Evolutionary conservation across 2,797 vertebrate genomes (phyloP).

Genomic region (Notoglanidium macrostoma): DNA sequence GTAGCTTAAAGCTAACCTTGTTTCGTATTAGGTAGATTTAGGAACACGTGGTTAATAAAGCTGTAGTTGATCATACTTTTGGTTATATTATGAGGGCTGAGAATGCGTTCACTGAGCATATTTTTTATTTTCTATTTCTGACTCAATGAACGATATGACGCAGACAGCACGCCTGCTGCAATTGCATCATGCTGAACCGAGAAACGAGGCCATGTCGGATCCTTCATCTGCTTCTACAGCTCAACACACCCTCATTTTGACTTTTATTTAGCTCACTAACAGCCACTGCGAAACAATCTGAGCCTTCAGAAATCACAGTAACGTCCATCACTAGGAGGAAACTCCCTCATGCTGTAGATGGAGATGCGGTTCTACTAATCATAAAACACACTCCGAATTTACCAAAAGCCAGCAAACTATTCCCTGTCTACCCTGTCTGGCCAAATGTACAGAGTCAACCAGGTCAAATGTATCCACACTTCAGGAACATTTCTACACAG

Average conservation of each 20-base stretch:
- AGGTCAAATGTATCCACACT: no score
- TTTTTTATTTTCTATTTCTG: no score
- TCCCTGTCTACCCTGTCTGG: not conserved
- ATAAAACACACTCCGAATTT: not conserved
- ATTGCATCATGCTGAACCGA: constrained; percentile 32
- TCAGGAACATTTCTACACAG: no score
- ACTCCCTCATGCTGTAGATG: not conserved
- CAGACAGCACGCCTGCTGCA: not conserved
- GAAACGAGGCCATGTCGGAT: constrained; percentile 16
- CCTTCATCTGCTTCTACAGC: not conserved
- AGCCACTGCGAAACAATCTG: not conserved
- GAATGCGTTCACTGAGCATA: not conserved
- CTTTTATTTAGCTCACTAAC: not conserved
- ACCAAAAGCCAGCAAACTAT: not conserved
- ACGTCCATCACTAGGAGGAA: not conserved
- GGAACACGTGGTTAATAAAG: not conserved
- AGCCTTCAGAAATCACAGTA: not conserved
- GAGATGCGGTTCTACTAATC: not conserved
- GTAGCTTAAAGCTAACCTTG: not conserved
- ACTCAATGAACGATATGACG: not conserved
- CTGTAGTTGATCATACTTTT: no score
- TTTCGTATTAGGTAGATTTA: not conserved
- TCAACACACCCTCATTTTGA: not conserved
- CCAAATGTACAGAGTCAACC: no score
- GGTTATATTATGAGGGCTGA: not conserved